Percentiles rank a stretch among this genome's conserved stretches.
phyloP scores from a whole-genome alignment of 2,113 vertebrate genomes.

The Pycnonotus jocosus region DNA sequence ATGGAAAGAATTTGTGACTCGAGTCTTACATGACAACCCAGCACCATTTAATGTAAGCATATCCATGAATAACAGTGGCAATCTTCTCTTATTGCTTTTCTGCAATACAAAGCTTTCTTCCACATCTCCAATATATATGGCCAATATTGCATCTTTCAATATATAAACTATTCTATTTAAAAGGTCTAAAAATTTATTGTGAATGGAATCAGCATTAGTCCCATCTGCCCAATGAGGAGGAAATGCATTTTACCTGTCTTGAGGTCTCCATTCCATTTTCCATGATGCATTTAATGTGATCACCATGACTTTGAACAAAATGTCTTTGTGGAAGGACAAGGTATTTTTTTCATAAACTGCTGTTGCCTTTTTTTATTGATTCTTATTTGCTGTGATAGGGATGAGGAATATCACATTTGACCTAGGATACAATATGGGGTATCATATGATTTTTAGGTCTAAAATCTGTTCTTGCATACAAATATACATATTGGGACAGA shows the following conservation, averaged over 20 bases:
- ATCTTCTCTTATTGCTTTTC: background rate
- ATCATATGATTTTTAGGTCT: background rate
- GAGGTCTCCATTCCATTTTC: background rate
- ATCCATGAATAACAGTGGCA: background rate
- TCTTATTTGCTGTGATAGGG: background rate
- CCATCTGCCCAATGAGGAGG: background rate
- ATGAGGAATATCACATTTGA: background rate
- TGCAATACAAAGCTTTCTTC: background rate
- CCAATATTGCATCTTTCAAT: background rate
- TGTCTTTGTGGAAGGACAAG: background rate
- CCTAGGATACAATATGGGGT: background rate
- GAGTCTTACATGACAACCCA: background rate
- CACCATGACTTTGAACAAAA: background rate
- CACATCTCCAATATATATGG: background rate
- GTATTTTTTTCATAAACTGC: background rate
- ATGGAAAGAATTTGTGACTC: background rate
- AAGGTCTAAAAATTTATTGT: background rate
- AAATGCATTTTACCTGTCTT: background rate
- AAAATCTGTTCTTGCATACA: background rate
- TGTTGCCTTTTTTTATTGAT: background rate
- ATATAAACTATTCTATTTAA: background rate
- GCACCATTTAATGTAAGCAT: background rate
- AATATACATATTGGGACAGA: background rate
- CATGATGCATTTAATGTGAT: background rate
- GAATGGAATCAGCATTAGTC: background rate